These are phyloP conservation scores for Sorex maritimensis DNA, from an alignment of 2,797 vertebrate species.

Conservation along the genomic window DNA sequence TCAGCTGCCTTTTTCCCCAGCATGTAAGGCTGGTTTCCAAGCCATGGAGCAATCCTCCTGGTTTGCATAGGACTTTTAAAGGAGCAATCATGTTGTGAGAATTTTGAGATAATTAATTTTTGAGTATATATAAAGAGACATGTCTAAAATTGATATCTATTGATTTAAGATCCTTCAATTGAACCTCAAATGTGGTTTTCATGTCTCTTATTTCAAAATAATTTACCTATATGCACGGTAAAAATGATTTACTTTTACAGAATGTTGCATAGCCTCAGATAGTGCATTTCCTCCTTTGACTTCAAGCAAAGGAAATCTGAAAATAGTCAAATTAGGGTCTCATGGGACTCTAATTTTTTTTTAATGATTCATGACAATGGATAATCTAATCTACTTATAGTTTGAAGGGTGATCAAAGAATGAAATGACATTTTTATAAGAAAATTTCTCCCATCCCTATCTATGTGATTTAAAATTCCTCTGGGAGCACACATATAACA, in stretches of 20 bases:
- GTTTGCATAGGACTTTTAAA: not conserved
- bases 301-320: not conserved
- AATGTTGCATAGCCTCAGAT: not conserved
- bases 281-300: not conserved
- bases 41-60: too few species aligned
- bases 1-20: too few species aligned
- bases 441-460: not conserved
- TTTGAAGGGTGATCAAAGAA: slow-evolving; percentile 11
- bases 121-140: not conserved
- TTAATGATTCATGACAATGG: not conserved
- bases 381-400: not conserved
- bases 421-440: slow-evolving; percentile 20
- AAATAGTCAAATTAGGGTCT: not conserved
- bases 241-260: not conserved
- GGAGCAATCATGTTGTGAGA: not conserved
- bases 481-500: not conserved
- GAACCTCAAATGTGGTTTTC: not conserved
- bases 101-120: not conserved
- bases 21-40: too few species aligned
- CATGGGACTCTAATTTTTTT: not conserved
- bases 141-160: not conserved
- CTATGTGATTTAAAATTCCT: not conserved
- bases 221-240: not conserved
- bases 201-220: not conserved
- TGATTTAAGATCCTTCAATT: not conserved